Base-by-base conservation (phyloP, 1,140 invertebrate genomes). In the Drosophila varians region DNA sequence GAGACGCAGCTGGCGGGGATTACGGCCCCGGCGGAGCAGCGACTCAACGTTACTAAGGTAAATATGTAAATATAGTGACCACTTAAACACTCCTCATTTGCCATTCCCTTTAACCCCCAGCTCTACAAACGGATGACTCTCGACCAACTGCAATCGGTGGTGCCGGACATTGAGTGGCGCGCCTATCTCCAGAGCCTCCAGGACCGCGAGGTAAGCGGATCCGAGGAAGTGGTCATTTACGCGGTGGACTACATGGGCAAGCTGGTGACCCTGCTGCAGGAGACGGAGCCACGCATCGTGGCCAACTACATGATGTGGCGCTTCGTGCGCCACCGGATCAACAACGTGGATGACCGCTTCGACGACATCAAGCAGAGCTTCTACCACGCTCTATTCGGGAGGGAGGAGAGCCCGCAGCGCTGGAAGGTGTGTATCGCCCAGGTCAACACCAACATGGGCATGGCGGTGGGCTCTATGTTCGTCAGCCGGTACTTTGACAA, bases 401-500 rank as follows among this genome's bases (percentile, higher is more conserved):
- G 88, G 93, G 96, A 54, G 95, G 95, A 58, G 97, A 98, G 92
- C 98, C 98, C 92, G 91, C 99, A 91, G 94, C 97, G 57, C 96
- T 97, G 98, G 97, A 99, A 92, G 95, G 96, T 3, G 94, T 98
- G 96, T 96, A 90, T 92, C 95, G 31, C 82, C 2, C 82, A 87
- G 61, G 82, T 95, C 95, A 23, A 99, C 74, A 97, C 97, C 0
- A 98, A 98, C 89, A 96, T 99, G 90, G 97, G 94, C 31, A 99
- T 98, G 92, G 98, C 98, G 0, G 94, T 99, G 38, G 97, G 98
- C 0, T 97, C 97, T 0, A 97, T 99, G 94, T 99, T 99, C 88
- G 97, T 99, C 0, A 92, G 96, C 21, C 96, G 98, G 89, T 95
- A 95, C 8, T 98, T 98, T 88, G 93, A 97, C 68, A 94, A 95